Evolutionary conservation across 1,140 invertebrate genomes (phyloP).

Genomic region (Gyrodactylus salaris): DNA sequence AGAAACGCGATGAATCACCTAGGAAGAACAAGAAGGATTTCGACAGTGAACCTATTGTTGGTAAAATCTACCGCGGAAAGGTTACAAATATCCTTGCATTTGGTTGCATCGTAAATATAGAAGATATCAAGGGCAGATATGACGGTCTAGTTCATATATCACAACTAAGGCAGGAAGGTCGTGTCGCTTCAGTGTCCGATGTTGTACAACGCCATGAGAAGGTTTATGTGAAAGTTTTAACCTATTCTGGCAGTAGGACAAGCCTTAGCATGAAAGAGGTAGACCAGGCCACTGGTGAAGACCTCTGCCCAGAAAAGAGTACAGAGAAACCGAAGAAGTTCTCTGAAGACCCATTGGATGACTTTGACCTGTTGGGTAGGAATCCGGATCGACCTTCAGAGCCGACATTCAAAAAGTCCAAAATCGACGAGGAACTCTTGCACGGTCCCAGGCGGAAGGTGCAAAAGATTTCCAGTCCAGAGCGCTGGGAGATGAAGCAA

Average conservation of each 20-base stretch:
- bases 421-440: constrained; percentile 24
- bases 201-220: constrained; percentile 50
- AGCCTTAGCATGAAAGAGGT: constrained; percentile 94
- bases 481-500: constrained; percentile 35
- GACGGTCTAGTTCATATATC: constrained; percentile 94
- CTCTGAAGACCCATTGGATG: neutral
- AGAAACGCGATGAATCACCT: neutral
- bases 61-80: constrained; percentile 55
- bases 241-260: constrained; percentile 47
- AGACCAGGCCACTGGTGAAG: constrained; percentile 61
- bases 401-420: neutral
- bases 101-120: constrained; percentile 81
- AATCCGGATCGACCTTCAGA: neutral
- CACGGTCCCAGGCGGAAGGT: constrained; percentile 7
- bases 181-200: constrained; percentile 68
- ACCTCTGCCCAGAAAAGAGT: constrained; percentile 40
- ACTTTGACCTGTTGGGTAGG: neutral
- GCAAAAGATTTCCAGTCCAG: constrained; percentile 62
- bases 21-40: neutral
- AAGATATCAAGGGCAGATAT: constrained; percentile 45
- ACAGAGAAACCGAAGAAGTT: neutral
- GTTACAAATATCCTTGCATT: constrained; percentile 78
- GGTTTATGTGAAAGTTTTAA: constrained; percentile 41
- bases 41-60: neutral
- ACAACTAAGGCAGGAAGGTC: constrained; percentile 36